Conservation (phyloP, 2,113 vertebrate genomes). For the Oncorhynchus tshawytscha region DNA sequence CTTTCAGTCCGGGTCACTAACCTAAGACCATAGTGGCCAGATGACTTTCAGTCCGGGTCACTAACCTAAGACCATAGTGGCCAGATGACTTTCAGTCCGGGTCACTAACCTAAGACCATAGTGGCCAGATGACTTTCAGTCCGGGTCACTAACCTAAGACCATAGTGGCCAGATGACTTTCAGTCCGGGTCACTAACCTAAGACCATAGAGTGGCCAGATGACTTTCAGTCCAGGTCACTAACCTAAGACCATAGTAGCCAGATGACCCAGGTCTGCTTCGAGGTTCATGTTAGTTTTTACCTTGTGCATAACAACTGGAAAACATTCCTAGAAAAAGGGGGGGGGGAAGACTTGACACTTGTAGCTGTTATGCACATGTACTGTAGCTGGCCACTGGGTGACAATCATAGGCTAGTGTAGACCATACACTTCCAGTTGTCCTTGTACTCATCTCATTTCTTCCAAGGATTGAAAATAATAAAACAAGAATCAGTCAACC, state of each 20-base stretch:
- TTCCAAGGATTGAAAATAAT: constrained; percentile 48
- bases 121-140: too few relatives aligned
- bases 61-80: too few relatives aligned
- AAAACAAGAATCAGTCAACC: constrained; percentile 55
- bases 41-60: too few relatives aligned
- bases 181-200: too few relatives aligned
- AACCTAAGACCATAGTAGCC: too few relatives aligned
- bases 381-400: constrained; percentile 72
- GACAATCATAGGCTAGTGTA: constrained; percentile 60
- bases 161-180: too few relatives aligned
- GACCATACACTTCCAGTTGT: constrained; percentile 71
- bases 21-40: too few relatives aligned
- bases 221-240: not conserved
- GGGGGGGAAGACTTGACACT: constrained; percentile 53
- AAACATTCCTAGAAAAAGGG: constrained; percentile 37
- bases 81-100: too few relatives aligned
- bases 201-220: constrained; percentile 42
- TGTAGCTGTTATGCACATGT: constrained; percentile 66
- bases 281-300: constrained; percentile 70
- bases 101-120: too few relatives aligned
- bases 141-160: too few relatives aligned
- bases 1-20: too few relatives aligned
- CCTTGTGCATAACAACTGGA: constrained; percentile 51
- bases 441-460: constrained; percentile 67
- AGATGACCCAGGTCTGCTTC: constrained; percentile 29